phyloP scores from a whole-genome alignment of 2,888 invertebrate species.

The Leistus spinibarbis region DNA sequence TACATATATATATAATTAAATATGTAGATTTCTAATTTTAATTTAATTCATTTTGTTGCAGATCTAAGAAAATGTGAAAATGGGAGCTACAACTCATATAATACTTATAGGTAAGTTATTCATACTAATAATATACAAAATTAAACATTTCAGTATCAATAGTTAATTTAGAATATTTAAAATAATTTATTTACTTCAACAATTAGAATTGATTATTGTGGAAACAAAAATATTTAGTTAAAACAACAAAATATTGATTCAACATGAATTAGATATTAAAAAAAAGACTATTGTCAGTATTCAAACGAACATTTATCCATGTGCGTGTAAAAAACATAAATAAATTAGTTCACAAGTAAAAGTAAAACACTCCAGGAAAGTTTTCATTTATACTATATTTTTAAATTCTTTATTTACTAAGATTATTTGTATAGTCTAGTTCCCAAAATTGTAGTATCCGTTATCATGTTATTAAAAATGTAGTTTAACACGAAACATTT shows the following conservation, averaged over 20 bases:
- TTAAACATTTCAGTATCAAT: neutral
- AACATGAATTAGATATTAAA: too few species aligned
- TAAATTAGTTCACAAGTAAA: too few species aligned
- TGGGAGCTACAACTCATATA: conserved; percentile 27
- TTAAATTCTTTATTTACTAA: too few species aligned
- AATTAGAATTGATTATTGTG: too few species aligned
- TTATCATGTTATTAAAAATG: neutral
- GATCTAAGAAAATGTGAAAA: conserved; percentile 32
- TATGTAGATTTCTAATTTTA: too few species aligned
- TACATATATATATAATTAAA: too few species aligned
- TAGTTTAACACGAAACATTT: neutral
- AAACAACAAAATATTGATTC: too few species aligned
- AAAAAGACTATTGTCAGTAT: too few species aligned
- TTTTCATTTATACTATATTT: neutral
- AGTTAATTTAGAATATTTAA: too few species aligned
- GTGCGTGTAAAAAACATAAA: neutral
- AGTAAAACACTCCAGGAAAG: too few species aligned
- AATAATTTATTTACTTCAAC: too few species aligned
- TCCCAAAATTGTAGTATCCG: neutral
- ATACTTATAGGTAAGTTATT: conserved; percentile 22
- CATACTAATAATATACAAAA: neutral
- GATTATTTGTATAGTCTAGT: neutral
- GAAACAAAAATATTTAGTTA: too few species aligned
- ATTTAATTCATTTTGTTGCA: conserved; percentile 17
- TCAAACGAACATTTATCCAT: neutral